Evolutionary conservation across 64 coral and sea anemone genomes (phyloP), one percentile per base, ranked within the genome.

Genomic region (Cladopsammia gracilis): DNA sequence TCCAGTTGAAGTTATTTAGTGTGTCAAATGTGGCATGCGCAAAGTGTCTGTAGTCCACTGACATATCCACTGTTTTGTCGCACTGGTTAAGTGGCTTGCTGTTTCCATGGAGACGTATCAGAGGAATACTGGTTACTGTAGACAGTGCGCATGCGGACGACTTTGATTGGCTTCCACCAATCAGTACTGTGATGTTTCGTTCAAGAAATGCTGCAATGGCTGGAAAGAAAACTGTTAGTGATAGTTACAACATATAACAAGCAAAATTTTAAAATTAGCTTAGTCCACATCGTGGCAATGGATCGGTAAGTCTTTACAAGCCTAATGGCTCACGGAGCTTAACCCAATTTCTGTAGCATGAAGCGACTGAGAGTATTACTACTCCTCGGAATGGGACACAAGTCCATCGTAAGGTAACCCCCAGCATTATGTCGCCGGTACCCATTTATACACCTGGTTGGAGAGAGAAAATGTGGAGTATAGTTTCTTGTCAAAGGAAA

Each of bases 141-240:
- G 62, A 69, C 26, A 86, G 62, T 52, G 68, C 49, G 64, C 82
- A 86, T 71, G 68, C 68, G 24, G 23, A 43, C 9, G 24, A 22
- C 25, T 42, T 43, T 43, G 68, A 71, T 26, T 71, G 24, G 25
- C 68, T 71, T 43, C 68, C 68, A 4, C 25, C 68, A 44, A 42
- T 42, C n/a, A 71, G 68, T 71, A 12, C 25, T 7, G 24, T 71
- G 25, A 71, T 34, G 25, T 71, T 71, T 71, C 26, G 68, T 43
- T 71, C 22, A 8, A 3, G 68, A 43, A 71, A 13, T 13, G 3
- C 24, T 9, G 24, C 4, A 71, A 43, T 7, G 3, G 68, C 68
- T 71, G 69, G 6, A 71, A 71, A 43, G 4, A 71, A 71, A 34
- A 13, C 2, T 34, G 52, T 7, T 54, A 11, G 11, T 54, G 52